Base-by-base conservation (phyloP, 2,888 invertebrate genomes). In the Dermolepida albohirtum region DNA sequence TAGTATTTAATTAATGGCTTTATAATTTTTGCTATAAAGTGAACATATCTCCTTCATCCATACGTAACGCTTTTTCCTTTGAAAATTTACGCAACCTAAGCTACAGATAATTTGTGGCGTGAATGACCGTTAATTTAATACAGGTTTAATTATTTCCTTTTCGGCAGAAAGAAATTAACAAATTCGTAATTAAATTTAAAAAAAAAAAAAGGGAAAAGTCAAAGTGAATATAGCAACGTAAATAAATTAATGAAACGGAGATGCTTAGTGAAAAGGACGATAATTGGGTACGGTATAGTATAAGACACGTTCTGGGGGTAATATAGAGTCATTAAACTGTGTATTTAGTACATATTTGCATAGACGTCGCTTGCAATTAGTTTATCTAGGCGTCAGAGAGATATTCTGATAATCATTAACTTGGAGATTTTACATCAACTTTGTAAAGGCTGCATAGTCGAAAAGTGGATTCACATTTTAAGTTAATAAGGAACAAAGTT, bases 381-480 rank as follows among this genome's bases (percentile, higher is more conserved):
- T 64, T 43, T 64, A 64, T 51, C 41, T 64, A 64, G 64, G 41
- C 63, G 50, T 64, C 51, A 27, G 49, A 40, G 47, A 5, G 64
- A 64, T 41, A 50, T 47, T 17, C 64, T 64, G 41, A 51, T 51
- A 64, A 64, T 51, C 40, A 64, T 64, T 64, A 64, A 64, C 51
- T 64, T 52, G 51, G 49, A 64, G 50, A 51, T 64, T 64, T 52
- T 50, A 44, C 50, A 50, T 39, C 41, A 41, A 51, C 27, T 64
- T 51, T 39, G 27, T 43, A 8, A 14, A 43, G 44, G 17, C 47
- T 17, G 43, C 27, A 5, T 7, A 17, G 55, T 27, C 29, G 34
- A 16, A 39, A 54, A 54, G 54, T 29, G 27, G 44, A 44, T 22
- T 57, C 29, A 14, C 14, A 44, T 44, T n/a, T n/a, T 44, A 44